Conservation (phyloP, 2,888 invertebrate genomes). For the Automeris io region DNA sequence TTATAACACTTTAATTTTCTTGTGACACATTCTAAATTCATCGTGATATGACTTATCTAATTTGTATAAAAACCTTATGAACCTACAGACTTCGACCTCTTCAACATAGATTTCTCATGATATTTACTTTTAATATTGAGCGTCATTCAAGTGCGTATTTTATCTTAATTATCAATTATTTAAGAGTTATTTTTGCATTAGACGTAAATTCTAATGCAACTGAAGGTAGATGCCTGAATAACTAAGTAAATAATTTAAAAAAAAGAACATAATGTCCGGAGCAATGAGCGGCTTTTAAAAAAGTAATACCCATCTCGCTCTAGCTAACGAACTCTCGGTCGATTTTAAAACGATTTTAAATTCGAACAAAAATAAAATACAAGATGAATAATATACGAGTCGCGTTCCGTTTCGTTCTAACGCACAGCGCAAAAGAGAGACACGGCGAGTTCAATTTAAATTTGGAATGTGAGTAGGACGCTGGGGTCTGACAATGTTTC, state of each 20-base stretch:
- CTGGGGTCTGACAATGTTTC: constrained; percentile 3
- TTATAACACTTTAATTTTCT: too few relatives aligned
- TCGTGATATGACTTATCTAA: too few relatives aligned
- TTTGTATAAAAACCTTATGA: too few relatives aligned
- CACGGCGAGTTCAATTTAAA: constrained; percentile 19
- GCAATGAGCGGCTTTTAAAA: constrained; percentile 11
- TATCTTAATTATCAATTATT: too few relatives aligned
- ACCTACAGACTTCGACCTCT: too few relatives aligned
- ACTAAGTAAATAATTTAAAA: constrained; percentile 7
- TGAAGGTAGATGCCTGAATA: too few relatives aligned
- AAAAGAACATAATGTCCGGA: constrained; percentile 3
- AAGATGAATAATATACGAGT: constrained; percentile 4
- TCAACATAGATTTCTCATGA: too few relatives aligned
- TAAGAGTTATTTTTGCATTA: too few relatives aligned
- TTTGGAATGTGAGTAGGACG: constrained; percentile 18
- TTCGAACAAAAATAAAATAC: constrained; percentile 6
- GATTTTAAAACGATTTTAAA: constrained; percentile 27
- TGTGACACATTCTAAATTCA: too few relatives aligned
- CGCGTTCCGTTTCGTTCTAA: constrained; percentile 12
- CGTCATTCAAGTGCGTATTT: too few relatives aligned
- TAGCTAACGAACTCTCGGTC: constrained; percentile 22
- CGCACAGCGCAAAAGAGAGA: constrained; percentile 14
- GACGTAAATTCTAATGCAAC: too few relatives aligned
- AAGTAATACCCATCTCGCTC: constrained; percentile 19
- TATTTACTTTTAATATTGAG: too few relatives aligned